Conservation (phyloP, 1,140 invertebrate species). For the Drosophila nikananu region DNA sequence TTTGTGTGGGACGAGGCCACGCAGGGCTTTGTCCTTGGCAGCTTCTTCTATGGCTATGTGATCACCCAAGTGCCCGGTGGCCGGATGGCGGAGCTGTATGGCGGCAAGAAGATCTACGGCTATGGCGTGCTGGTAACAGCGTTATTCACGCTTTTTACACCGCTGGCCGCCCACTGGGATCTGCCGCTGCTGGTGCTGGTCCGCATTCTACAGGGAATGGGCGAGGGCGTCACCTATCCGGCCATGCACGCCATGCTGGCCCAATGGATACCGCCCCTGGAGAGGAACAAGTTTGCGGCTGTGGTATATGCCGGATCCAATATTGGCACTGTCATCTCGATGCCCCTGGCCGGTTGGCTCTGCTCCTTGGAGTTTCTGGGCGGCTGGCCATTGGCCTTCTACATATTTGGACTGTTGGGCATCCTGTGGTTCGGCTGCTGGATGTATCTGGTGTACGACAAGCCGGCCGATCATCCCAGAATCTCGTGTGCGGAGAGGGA, state of each 20-base stretch:
- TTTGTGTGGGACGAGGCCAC: constrained; percentile 92
- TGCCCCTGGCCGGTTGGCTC: constrained; percentile 91
- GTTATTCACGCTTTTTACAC: constrained; percentile 91
- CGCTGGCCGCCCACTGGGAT: constrained; percentile 90
- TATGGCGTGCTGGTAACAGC: constrained; percentile 91
- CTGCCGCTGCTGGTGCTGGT: constrained; percentile 91
- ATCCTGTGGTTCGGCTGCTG: constrained; percentile 93
- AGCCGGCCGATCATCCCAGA: constrained; percentile 91
- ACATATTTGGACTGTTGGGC: constrained; percentile 91
- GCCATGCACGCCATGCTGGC: constrained; percentile 93
- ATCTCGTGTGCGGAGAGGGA: constrained; percentile 90
- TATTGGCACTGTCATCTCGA: constrained; percentile 91
- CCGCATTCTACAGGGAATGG: constrained; percentile 93
- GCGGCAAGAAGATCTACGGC: constrained; percentile 93
- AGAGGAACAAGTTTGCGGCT: constrained; percentile 92
- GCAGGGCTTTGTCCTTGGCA: constrained; percentile 93
- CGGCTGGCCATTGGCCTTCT: constrained; percentile 93
- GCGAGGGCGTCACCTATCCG: constrained; percentile 94
- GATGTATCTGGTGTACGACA: constrained; percentile 90
- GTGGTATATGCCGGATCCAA: constrained; percentile 91
- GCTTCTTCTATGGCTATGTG: constrained; percentile 95
- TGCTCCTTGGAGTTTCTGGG: constrained; percentile 89
- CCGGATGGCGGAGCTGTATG: constrained; percentile 91
- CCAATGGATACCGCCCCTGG: constrained; percentile 92
- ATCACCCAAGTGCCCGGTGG: constrained; percentile 95